phyloP scores from a whole-genome alignment of 1,140 invertebrate genomes.

The Sycobia sp. region DNA sequence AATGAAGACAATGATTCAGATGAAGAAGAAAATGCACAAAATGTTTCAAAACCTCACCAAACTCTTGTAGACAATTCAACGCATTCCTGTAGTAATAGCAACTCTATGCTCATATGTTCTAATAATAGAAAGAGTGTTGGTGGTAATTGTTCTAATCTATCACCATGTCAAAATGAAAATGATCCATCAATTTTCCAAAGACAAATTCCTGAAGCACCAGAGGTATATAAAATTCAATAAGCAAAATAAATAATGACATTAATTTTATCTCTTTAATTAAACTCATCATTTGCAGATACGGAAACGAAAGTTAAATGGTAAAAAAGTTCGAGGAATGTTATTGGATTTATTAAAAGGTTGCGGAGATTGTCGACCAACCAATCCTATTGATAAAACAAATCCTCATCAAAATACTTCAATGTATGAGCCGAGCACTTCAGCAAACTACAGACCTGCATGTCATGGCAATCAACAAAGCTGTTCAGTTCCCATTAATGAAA shows the following conservation, averaged over 20 bases:
- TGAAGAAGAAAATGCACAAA: slow-evolving; percentile 22
- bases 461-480: slow-evolving; percentile 30
- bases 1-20: slow-evolving; percentile 27
- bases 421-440: slow-evolving; percentile 24
- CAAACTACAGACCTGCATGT: slow-evolving; percentile 22
- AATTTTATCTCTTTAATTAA: no score
- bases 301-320: slow-evolving; percentile 48
- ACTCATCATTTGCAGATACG: slow-evolving; percentile 38
- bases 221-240: slow-evolving; percentile 43
- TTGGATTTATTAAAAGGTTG: slow-evolving; percentile 53
- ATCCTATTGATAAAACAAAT: slow-evolving; percentile 28
- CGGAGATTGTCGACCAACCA: slow-evolving; percentile 45
- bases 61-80: slow-evolving; percentile 21
- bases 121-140: slow-evolving; percentile 1
- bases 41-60: slow-evolving; percentile 34
- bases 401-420: slow-evolving; percentile 14
- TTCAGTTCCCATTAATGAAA: slow-evolving; percentile 38
- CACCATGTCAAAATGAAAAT: slow-evolving; percentile 33
- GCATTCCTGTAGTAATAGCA: slow-evolving; percentile 32
- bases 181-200: slow-evolving; percentile 37
- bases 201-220: slow-evolving; percentile 34
- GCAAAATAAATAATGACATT: no score
- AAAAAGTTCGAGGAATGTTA: slow-evolving; percentile 47
- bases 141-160: slow-evolving; percentile 20
- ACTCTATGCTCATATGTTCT: not conserved